These are phyloP conservation scores for Bettongia penicillata DNA, from an alignment of 2,113 vertebrate genomes.

Conservation along the genomic window DNA sequence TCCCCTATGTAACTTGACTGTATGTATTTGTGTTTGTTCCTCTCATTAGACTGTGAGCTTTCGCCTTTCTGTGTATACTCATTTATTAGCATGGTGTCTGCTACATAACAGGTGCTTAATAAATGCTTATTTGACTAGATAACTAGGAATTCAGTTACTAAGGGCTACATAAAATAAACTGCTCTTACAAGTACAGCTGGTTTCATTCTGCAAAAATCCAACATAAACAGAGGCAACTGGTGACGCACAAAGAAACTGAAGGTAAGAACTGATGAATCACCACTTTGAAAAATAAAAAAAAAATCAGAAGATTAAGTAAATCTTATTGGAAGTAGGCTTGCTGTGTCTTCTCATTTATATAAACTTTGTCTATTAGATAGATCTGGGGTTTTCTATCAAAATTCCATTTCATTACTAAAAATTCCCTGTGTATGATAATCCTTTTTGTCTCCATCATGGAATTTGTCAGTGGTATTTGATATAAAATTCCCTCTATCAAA, in stretches of 20 bases:
- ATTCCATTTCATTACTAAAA: neutral
- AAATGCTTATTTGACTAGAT: neutral
- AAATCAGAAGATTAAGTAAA: neutral
- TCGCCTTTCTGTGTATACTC: neutral
- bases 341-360: neutral
- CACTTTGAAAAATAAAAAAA: neutral
- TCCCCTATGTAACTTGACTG: neutral
- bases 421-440: neutral
- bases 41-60: no score
- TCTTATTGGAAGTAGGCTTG: slow-evolving; percentile 2
- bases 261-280: neutral
- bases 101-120: neutral
- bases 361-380: neutral
- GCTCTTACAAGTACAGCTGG: slow-evolving; percentile 11
- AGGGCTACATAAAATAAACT: slow-evolving; percentile 24
- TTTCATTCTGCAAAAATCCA: slow-evolving; percentile 27
- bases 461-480: neutral
- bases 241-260: slow-evolving; percentile 46
- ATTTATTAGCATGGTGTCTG: neutral
- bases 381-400: neutral
- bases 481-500: neutral
- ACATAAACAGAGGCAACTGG: neutral
- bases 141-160: neutral
- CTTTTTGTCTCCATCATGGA: neutral
- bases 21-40: neutral